phyloP scores from a whole-genome alignment of 2,888 invertebrate species.

The Listrodromus nycthemerus region DNA sequence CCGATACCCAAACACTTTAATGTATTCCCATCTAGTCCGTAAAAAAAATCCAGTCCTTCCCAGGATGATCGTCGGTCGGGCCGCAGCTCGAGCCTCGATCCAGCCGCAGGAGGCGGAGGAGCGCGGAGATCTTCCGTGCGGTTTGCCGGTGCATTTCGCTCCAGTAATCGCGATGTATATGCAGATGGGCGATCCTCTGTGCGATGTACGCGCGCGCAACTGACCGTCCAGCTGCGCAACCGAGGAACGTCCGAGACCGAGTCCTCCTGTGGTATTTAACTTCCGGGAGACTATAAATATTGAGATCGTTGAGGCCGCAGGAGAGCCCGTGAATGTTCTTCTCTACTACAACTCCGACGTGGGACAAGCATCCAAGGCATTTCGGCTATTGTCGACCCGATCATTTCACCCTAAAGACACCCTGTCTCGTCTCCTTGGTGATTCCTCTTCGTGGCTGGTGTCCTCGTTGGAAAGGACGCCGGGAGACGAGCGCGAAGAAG shows the following conservation, averaged over 20 bases:
- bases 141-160: slow-evolving; percentile 70
- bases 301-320: slow-evolving; percentile 56
- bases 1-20: background rate
- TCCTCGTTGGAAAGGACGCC: background rate
- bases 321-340: slow-evolving; percentile 8
- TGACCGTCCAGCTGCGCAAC: slow-evolving; percentile 9
- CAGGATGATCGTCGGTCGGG: slow-evolving; percentile 25
- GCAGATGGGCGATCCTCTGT: slow-evolving; percentile 15
- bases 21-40: background rate
- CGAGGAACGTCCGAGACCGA: slow-evolving; percentile 16
- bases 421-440: background rate
- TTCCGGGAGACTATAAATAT: slow-evolving; percentile 68
- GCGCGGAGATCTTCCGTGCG: slow-evolving; percentile 60
- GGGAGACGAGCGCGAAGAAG: background rate
- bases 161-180: slow-evolving; percentile 70
- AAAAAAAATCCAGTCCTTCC: slow-evolving; percentile 44
- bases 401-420: slow-evolving; percentile 31
- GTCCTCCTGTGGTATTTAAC: slow-evolving; percentile 63
- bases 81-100: background rate
- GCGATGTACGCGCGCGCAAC: slow-evolving; percentile 43
- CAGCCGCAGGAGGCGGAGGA: slow-evolving; percentile 12
- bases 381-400: slow-evolving; percentile 39
- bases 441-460: background rate
- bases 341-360: background rate
- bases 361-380: slow-evolving; percentile 44